A percentile compares a stretch with the other conserved stretches of the same genome.
phyloP scores from a whole-genome alignment of 2,888 invertebrate species.

The Parochlus steinenii region DNA sequence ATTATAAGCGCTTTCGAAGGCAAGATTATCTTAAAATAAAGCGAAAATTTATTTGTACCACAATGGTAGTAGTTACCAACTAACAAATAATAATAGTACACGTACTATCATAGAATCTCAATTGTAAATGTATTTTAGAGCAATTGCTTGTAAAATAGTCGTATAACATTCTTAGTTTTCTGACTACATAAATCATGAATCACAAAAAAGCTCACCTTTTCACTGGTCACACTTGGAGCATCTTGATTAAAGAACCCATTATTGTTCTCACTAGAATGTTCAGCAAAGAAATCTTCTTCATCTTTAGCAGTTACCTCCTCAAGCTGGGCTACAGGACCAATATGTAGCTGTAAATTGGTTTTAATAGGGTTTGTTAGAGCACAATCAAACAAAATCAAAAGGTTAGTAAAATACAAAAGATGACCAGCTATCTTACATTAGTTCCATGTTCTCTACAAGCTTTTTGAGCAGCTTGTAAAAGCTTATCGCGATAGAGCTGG shows the following conservation, averaged over 20 bases:
- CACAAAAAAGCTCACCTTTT: background rate
- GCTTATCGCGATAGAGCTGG: slow-evolving; percentile 80
- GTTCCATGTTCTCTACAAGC: slow-evolving; percentile 79
- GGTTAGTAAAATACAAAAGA: slow-evolving; percentile 6
- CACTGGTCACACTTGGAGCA: too few relatives aligned
- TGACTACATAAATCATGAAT: background rate
- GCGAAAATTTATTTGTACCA: background rate
- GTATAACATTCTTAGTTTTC: background rate
- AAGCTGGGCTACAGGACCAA: slow-evolving; percentile 12
- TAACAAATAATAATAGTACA: too few relatives aligned
- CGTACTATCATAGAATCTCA: background rate
- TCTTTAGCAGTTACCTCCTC: slow-evolving; percentile 48
- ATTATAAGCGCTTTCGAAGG: slow-evolving; percentile 1
- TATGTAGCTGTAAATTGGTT: slow-evolving; percentile 13
- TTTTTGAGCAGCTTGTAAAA: slow-evolving; percentile 62
- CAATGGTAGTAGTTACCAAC: background rate
- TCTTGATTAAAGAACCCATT: slow-evolving; percentile 25
- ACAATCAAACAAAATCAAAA: slow-evolving; percentile 7
- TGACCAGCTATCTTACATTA: slow-evolving; percentile 42
- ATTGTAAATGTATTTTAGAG: too few relatives aligned
- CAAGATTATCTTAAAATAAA: slow-evolving; percentile 7
- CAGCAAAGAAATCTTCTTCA: slow-evolving; percentile 84
- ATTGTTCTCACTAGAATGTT: slow-evolving; percentile 47
- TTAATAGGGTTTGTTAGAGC: slow-evolving; percentile 2
- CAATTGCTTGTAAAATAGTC: background rate